phyloP scores from a whole-genome alignment of 2,888 invertebrate genomes.

The Oxycera nigricornis region DNA sequence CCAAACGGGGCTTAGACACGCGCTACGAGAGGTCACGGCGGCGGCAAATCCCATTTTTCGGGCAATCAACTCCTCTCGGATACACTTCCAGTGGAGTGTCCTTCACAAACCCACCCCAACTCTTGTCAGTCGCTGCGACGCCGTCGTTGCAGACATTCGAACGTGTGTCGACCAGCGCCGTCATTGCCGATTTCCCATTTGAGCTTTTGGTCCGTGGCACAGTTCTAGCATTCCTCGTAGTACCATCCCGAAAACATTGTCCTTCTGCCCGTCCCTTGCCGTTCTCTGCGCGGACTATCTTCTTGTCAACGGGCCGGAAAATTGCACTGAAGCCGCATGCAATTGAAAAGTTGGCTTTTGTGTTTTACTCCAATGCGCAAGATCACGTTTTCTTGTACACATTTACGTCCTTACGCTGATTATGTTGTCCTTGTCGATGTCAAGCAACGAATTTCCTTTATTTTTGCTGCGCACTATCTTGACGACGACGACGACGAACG shows the following conservation, averaged over 20 bases:
- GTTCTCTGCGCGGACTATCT: too few relatives aligned
- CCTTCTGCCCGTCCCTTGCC: too few relatives aligned
- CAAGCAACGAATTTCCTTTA: neutral
- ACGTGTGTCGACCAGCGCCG: neutral
- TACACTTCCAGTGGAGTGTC: neutral
- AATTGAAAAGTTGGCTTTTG: constrained; percentile 17
- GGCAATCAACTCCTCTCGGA: constrained; percentile 15
- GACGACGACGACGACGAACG: too few relatives aligned
- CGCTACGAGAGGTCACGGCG: constrained; percentile 26
- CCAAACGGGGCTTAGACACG: neutral
- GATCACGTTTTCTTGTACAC: constrained; percentile 32
- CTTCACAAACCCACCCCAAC: constrained; percentile 9
- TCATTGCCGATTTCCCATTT: neutral
- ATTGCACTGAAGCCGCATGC: constrained; percentile 13
- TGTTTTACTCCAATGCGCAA: constrained; percentile 21
- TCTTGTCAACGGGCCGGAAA: neutral
- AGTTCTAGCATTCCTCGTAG: neutral
- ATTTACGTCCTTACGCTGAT: constrained; percentile 29
- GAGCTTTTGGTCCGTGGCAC: constrained; percentile 7
- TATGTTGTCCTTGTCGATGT: constrained; percentile 30
- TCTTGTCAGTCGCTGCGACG: constrained; percentile 15
- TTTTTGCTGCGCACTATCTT: neutral
- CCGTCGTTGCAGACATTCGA: constrained; percentile 25
- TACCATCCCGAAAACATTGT: neutral
- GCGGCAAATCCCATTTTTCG: constrained; percentile 22